A percentile compares a stretch with the other conserved stretches of the same genome.
Evolutionary conservation across 2,888 invertebrate genomes (phyloP).

Genomic region (Erebia palarica): DNA sequence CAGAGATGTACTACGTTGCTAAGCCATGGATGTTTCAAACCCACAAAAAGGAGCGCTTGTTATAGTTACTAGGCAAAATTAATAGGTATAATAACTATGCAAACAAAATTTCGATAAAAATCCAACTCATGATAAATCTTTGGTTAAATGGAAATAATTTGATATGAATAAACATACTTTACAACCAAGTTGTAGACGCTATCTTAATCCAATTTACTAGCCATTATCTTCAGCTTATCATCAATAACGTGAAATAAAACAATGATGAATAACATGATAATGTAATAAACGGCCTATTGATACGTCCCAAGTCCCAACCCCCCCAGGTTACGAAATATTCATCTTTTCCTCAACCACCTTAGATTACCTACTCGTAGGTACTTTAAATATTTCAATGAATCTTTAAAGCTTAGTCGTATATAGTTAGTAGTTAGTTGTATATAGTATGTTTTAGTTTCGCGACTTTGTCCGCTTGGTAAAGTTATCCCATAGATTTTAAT

Average conservation of each 20-base stretch:
- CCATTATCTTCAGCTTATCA: constrained; percentile 9
- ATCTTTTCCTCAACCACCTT: not conserved
- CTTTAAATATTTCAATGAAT: not conserved
- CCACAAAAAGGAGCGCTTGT: too few relatives aligned
- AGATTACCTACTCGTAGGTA: not conserved
- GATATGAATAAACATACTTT: not conserved
- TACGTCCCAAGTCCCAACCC: too few relatives aligned
- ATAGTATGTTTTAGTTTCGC: too few relatives aligned
- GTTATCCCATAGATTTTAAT: too few relatives aligned
- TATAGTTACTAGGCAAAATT: too few relatives aligned
- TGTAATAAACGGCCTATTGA: not conserved
- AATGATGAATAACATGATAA: not conserved
- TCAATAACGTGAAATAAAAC: constrained; percentile 15
- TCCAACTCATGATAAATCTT: not conserved
- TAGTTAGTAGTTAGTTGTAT: not conserved
- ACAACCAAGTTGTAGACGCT: not conserved
- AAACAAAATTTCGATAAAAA: too few relatives aligned
- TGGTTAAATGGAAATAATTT: not conserved
- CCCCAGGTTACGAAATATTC: not conserved
- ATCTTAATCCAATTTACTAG: constrained; percentile 19
- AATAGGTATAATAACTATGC: too few relatives aligned
- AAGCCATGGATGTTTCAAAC: too few relatives aligned
- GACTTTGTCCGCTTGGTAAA: too few relatives aligned
- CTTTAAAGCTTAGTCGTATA: not conserved
- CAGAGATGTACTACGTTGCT: too few relatives aligned